phyloP scores from a whole-genome alignment of 2,888 invertebrate species.

The Trichopoda pennipes region DNA sequence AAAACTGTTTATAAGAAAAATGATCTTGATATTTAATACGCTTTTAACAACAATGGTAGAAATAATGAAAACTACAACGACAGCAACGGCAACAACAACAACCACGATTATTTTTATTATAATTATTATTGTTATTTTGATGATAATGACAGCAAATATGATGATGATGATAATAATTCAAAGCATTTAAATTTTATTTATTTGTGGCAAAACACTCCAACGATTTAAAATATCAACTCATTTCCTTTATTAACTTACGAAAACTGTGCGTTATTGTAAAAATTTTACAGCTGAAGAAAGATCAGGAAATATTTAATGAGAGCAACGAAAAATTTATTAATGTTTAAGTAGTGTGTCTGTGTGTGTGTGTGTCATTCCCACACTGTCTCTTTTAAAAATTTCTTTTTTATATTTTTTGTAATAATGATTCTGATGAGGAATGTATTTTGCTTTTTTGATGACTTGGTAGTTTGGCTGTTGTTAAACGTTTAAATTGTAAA shows the following conservation, averaged over 20 bases:
- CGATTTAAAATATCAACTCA: slow-evolving; percentile 56
- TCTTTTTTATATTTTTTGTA: neutral
- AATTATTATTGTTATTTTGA: slow-evolving; percentile 19
- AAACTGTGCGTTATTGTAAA: slow-evolving; percentile 40
- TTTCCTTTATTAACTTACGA: slow-evolving; percentile 61
- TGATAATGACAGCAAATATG: slow-evolving; percentile 24
- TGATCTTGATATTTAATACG: slow-evolving; percentile 28
- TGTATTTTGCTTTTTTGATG: slow-evolving; percentile 6
- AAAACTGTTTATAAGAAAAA: too few relatives aligned
- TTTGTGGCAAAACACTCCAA: slow-evolving; percentile 45
- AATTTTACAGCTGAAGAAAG: slow-evolving; percentile 16
- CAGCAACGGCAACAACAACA: neutral
- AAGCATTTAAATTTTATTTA: slow-evolving; percentile 57
- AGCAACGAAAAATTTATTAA: slow-evolving; percentile 26
- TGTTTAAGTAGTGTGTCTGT: too few relatives aligned
- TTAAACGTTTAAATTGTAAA: slow-evolving; percentile 60
- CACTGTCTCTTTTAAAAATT: too few relatives aligned
- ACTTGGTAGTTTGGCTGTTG: slow-evolving; percentile 44
- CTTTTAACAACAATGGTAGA: slow-evolving; percentile 31
- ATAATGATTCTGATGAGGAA: slow-evolving; percentile 14
- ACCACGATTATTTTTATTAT: too few relatives aligned
- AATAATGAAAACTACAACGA: slow-evolving; percentile 29
- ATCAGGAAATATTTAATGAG: slow-evolving; percentile 43
- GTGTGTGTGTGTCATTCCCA: too few relatives aligned
- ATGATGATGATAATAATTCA: slow-evolving; percentile 50